A percentile compares a stretch with the other conserved stretches of the same genome.
Evolutionary conservation across 2,113 vertebrate species (phyloP).

Genomic region (Oncorhynchus keta): DNA sequence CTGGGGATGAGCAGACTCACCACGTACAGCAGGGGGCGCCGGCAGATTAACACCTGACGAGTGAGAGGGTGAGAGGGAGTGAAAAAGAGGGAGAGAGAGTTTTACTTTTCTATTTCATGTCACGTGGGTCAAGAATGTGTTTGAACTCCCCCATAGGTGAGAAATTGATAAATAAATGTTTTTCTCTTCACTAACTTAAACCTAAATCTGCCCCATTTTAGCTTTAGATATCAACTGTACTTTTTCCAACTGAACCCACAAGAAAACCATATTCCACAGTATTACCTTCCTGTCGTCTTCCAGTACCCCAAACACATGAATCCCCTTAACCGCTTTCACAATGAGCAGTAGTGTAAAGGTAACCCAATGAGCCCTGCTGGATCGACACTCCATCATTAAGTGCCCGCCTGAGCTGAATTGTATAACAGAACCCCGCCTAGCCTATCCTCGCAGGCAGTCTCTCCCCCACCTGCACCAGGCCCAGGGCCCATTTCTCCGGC

Average conservation of each 20-base stretch:
- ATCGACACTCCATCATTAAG: constrained; percentile 14
- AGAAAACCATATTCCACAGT: constrained; percentile 44
- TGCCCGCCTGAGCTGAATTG: constrained; percentile 55
- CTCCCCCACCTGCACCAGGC: constrained; percentile 65
- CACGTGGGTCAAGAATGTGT: too few relatives aligned
- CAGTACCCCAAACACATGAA: constrained; percentile 38
- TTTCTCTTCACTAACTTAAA: constrained; percentile 11
- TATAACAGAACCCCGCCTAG: constrained; percentile 30
- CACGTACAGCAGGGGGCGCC: constrained; percentile 80
- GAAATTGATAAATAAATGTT: constrained; percentile 10
- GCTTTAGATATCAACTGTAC: constrained; percentile 29
- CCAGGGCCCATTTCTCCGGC: constrained; percentile 51
- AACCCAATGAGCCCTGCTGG: constrained; percentile 50
- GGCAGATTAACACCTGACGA: constrained; percentile 80
- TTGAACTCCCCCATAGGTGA: neutral
- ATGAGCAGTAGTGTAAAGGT: constrained; percentile 44
- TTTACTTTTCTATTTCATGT: neutral
- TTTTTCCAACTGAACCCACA: constrained; percentile 31
- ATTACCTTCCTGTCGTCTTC: constrained; percentile 21
- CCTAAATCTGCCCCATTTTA: constrained; percentile 7
- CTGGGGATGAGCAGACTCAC: constrained; percentile 83
- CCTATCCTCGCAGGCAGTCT: neutral
- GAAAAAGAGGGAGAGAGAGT: neutral
- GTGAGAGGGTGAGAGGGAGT: too few relatives aligned
- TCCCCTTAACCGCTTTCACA: constrained; percentile 34